Evolutionary conservation across 2,113 vertebrate genomes (phyloP), one percentile per base, ranked within the genome.

Genomic region (Vulpes ferrilata): DNA sequence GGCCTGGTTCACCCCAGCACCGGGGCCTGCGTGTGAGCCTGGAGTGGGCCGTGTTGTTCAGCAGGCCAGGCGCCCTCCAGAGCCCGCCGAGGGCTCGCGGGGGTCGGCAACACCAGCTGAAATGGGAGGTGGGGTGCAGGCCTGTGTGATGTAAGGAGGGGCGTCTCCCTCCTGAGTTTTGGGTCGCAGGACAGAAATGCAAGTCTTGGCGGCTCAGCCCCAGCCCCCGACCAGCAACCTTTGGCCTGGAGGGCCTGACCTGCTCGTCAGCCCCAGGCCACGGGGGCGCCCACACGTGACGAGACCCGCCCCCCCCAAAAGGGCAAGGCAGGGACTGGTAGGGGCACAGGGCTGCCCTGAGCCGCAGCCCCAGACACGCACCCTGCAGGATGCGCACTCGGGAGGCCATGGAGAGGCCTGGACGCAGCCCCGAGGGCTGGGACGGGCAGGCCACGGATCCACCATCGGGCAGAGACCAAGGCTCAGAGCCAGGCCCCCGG

Each of bases 291-390:
- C 12, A n/a, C 20, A n/a, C 7, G 3, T 0, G 4, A 30, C 64
- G 43, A 19, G 64, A 7, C 16, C 8, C 5, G 5, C 43, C 38
- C 38, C 57, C 1, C 12, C 2, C 25, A 71, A 62, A 32, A 76
- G 0, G 13, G 27, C 1, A 0, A 3, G 12, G 20, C 16, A 51
- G 22, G 32, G 60, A 2, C 7, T 12, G 2, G 57, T n/a, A 82
- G 73, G 11, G 25, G 43, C 3, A 12, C 74, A 5, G 17, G 17
- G 32, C 5, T n/a, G 30, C 19, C 53, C 30, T n/a, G 78, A 55
- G 48, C 43, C 43, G 43, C 43, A n/a, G 67, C 16, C 48, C 38
- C 23, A 19, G 60, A 23, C 69, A 38, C n/a, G 22, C 22, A 7
- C 38, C 11, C 73, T 1, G 1, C 5, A 17, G 60, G 10, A 13